Evolutionary conservation across 2,888 invertebrate genomes (phyloP).

Genomic region (Mesopsocus fuscifrons): DNA sequence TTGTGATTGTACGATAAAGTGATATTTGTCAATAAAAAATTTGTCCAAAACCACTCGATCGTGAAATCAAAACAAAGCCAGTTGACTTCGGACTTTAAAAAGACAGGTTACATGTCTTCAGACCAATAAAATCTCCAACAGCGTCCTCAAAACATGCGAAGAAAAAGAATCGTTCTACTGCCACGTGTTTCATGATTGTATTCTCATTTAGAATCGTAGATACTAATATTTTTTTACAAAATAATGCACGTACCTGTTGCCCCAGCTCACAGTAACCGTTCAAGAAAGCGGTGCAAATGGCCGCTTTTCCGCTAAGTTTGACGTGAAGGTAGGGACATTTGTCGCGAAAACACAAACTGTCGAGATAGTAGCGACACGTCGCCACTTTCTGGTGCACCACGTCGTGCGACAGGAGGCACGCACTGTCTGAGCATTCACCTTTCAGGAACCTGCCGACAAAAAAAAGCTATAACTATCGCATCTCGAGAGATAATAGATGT

Average conservation of each 20-base stretch:
- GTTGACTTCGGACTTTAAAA: no score
- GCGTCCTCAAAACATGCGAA: no score
- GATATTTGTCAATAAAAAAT: no score
- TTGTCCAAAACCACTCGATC: no score
- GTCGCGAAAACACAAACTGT: constrained; percentile 59
- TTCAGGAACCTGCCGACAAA: constrained; percentile 46
- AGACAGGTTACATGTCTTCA: constrained; percentile 15
- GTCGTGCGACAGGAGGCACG: constrained; percentile 68
- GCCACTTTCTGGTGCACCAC: constrained; percentile 79
- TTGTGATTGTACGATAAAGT: no score
- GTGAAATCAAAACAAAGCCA: no score
- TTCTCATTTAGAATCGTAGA: no score
- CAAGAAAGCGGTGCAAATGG: constrained; percentile 62
- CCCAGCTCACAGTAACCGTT: constrained; percentile 66
- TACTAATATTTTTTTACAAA: constrained; percentile 12
- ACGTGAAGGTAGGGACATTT: constrained; percentile 79
- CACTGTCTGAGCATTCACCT: constrained; percentile 52
- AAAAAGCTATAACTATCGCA: no score
- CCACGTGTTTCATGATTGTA: no score
- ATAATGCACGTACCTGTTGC: constrained; percentile 34
- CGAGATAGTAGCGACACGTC: constrained; percentile 71
- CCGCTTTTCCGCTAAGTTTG: constrained; percentile 59
- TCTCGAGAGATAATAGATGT: no score
- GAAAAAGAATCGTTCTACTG: no score
- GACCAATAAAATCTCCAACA: constrained; percentile 5